Base-by-base conservation (phyloP, 2,888 invertebrate genomes). In the Dermolepida albohirtum region DNA sequence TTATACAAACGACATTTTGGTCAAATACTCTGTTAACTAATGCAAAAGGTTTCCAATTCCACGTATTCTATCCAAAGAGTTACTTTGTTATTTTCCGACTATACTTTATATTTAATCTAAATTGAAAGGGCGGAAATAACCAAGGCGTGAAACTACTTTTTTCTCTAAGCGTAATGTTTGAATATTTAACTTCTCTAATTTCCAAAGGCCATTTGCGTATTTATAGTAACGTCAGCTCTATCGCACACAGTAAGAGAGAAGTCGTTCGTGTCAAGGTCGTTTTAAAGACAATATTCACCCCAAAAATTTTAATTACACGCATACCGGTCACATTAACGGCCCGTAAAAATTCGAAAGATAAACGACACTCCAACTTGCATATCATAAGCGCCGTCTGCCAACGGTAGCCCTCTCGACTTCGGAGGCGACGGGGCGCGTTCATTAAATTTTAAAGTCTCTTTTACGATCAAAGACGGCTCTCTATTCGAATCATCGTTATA, bases 371-470 rank as follows among this genome's bases (percentile, higher is more conserved):
- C 1, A 34, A 34, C 34, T 27, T 22, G 22, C 22, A 17, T 22
- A 11, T 39, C 14, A 39, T 16, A 5, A 12, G 54, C 40, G 34
- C 29, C 29, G 10, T 43, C 34, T 34, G 34, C 34, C 12, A 43
- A 27, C 22, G 44, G 22, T 12, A 12, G 17, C 12, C 27, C 29
- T 27, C 10, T 4, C 7, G 47, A 34, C 5, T 6, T 34, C 34
- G 34, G 14, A 27, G 62, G 39, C 54, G 17, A 51, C n/a, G 41
- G 62, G 44, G 29, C 14, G 14, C 39, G 17, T 51, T 67, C 67
- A 64, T 67, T 67, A 67, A 67, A 59, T 43, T 67, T 67, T 67
- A 47, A 63, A 67, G 64, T 63, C 67, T 52, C 64, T 67, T 67
- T 67, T 67, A 67, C 63, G 67, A 67, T 67, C 63, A 51, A 66